Base-by-base conservation (phyloP, 2,888 invertebrate genomes). In the Sepiola atlantica region DNA sequence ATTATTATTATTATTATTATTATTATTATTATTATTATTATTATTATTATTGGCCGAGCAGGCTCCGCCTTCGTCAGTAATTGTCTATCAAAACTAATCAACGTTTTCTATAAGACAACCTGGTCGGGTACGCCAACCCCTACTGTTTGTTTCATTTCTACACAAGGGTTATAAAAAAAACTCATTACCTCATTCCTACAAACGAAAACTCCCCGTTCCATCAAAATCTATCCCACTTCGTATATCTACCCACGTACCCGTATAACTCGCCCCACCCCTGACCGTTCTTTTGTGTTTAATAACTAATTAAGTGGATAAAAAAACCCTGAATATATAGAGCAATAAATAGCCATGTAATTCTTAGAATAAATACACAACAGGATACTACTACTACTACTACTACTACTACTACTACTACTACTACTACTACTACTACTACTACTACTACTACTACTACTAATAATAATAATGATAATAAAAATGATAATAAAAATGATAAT, bases 61-160 rank as follows among this genome's bases (percentile, higher is more conserved):
- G 61, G 21, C 61, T 28, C 28, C 77, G n/a, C 77, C 77, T 77
- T 77, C 77, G n/a, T 32, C 77, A 77, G 77, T 32, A 77, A 77
- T 77, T 77, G 77, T 77, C 77, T n/a, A 4, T 77, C n/a, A 77
- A 77, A 77, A 77, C 77, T 77, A 77, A 77, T 77, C 77, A 77
- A n/a, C n/a, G n/a, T 77, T 77, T 77, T n/a, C 77, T n/a, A 77
- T 32, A n/a, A 77, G 77, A 77, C n/a, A 77, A 77, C n/a, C n/a
- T 77, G 77, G 14, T n/a, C 77, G 77, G 77, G 77, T 77, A 77
- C 77, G 77, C 77, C 77, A 77, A 16, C 77, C n/a, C 77, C 77
- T 18, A 77, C 77, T n/a, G 77, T 16, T 77, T n/a, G 10, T 77
- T 77, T 77, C 77, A 77, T 77, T 77, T 77, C n/a, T 77, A 14